Evolutionary conservation across 2,797 vertebrate genomes (phyloP).

Genomic region (Atherinosoma microstoma): DNA sequence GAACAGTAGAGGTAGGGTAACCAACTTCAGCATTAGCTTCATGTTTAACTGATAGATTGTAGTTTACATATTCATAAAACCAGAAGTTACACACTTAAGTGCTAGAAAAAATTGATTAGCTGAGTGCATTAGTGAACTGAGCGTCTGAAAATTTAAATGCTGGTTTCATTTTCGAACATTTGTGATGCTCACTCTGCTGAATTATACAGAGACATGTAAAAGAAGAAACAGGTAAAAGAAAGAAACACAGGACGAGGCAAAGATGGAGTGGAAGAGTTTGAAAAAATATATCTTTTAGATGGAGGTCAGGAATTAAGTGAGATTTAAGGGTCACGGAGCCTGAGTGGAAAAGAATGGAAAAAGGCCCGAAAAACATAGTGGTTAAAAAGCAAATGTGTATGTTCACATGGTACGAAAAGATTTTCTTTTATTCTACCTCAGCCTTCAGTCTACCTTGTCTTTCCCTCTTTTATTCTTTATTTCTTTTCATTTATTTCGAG

Average conservation of each 20-base stretch:
- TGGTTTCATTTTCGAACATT: slow-evolving; percentile 68
- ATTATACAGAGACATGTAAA: slow-evolving; percentile 64
- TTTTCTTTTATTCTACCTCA: slow-evolving; percentile 26
- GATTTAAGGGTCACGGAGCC: slow-evolving; percentile 58
- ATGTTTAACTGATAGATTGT: too few species aligned
- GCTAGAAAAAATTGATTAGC: neutral
- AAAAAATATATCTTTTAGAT: slow-evolving; percentile 35
- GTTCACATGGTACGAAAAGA: slow-evolving; percentile 27
- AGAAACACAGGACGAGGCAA: slow-evolving; percentile 28
- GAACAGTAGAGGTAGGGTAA: too few species aligned
- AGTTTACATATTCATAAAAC: neutral
- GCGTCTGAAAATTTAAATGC: slow-evolving; percentile 19
- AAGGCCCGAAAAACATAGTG: slow-evolving; percentile 48
- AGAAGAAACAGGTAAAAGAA: slow-evolving; percentile 8
- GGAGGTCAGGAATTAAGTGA: slow-evolving; percentile 51
- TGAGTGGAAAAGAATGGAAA: slow-evolving; percentile 31
- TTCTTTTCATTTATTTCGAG: slow-evolving; percentile 60
- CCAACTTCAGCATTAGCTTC: too few species aligned
- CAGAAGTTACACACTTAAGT: neutral
- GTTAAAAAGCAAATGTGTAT: slow-evolving; percentile 64
- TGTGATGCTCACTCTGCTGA: slow-evolving; percentile 64
- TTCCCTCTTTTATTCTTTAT: slow-evolving; percentile 30
- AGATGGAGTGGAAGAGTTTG: slow-evolving; percentile 14
- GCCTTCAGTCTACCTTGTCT: slow-evolving; percentile 37
- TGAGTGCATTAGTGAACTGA: neutral